Conservation (phyloP, 2,888 invertebrate genomes). For the Orthonychiurus folsomi region DNA sequence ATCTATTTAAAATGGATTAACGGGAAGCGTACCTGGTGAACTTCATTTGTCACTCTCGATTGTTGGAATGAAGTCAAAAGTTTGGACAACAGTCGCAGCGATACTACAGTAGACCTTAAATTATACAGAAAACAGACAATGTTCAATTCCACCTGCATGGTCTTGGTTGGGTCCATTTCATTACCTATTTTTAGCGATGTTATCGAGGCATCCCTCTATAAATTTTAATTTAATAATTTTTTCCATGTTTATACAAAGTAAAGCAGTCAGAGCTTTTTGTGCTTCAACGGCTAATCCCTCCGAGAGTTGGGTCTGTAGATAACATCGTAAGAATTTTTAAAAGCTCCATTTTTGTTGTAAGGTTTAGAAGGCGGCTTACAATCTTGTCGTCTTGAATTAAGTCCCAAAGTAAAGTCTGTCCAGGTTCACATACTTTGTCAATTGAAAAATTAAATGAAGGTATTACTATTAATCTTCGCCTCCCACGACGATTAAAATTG, state of each 20-base stretch:
- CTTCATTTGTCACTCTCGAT: slow-evolving; percentile 54
- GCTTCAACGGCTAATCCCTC: slow-evolving; percentile 88
- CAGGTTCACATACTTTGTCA: slow-evolving; percentile 77
- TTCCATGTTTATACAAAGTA: slow-evolving; percentile 83
- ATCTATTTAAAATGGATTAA: not conserved
- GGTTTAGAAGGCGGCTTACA: no score
- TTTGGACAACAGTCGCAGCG: slow-evolving; percentile 77
- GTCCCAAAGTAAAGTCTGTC: slow-evolving; percentile 89
- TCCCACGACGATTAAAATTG: slow-evolving; percentile 26
- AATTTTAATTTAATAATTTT: slow-evolving; percentile 84
- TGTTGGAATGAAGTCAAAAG: slow-evolving; percentile 84
- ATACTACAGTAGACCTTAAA: slow-evolving; percentile 74
- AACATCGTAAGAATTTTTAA: slow-evolving; percentile 19
- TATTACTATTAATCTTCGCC: slow-evolving; percentile 29
- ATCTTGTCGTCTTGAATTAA: slow-evolving; percentile 83
- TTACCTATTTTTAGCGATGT: slow-evolving; percentile 71
- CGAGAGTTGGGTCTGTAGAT: slow-evolving; percentile 63
- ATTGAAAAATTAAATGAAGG: slow-evolving; percentile 36
- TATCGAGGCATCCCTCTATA: slow-evolving; percentile 86
- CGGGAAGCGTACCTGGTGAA: slow-evolving; percentile 30
- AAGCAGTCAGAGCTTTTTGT: slow-evolving; percentile 80
- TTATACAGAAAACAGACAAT: no score
- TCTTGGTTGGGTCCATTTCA: no score
- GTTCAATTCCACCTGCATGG: no score
- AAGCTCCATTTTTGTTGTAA: not conserved